A percentile compares a stretch with the other conserved stretches of the same genome.
These are phyloP conservation scores for Rattus rattus DNA, from an alignment of 2,113 vertebrate genomes.

Conservation along the genomic window DNA sequence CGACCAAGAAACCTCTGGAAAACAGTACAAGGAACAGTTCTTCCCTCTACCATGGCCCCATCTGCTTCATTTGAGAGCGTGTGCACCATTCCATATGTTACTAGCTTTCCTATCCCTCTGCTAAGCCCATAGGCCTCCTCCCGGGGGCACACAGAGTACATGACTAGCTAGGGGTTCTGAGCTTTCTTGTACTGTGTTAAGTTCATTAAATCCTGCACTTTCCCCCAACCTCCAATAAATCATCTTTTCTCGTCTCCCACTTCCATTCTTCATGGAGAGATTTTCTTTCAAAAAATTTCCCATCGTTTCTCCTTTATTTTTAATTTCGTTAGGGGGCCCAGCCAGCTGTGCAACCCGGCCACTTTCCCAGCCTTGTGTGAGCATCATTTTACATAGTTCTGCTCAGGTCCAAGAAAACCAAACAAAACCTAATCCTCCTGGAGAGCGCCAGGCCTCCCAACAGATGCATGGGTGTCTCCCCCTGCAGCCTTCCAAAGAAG, in stretches of 20 bases:
- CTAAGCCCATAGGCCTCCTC: background rate
- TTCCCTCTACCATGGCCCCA: background rate
- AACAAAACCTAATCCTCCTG: background rate
- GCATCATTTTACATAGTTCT: background rate
- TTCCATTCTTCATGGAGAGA: background rate
- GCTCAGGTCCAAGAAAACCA: background rate
- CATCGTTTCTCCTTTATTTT: background rate
- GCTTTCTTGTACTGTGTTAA: constrained; percentile 2
- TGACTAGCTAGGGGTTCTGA: background rate
- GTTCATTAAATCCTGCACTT: background rate
- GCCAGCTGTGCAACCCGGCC: background rate
- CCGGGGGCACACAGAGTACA: background rate
- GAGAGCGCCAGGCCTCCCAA: background rate
- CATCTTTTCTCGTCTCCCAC: background rate
- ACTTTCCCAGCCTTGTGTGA: background rate
- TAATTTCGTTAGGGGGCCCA: background rate
- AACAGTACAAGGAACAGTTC: background rate
- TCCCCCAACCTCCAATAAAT: constrained; percentile 36
- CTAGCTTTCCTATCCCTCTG: rapidly evolving
- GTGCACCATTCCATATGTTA: background rate
- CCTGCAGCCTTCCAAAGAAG: background rate
- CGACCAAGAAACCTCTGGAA: constrained; percentile 18
- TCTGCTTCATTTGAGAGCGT: background rate
- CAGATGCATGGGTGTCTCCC: background rate
- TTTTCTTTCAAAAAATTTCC: background rate